These are phyloP conservation scores for Empidonax traillii DNA, from an alignment of 2,113 vertebrate genomes.

Conservation along the genomic window DNA sequence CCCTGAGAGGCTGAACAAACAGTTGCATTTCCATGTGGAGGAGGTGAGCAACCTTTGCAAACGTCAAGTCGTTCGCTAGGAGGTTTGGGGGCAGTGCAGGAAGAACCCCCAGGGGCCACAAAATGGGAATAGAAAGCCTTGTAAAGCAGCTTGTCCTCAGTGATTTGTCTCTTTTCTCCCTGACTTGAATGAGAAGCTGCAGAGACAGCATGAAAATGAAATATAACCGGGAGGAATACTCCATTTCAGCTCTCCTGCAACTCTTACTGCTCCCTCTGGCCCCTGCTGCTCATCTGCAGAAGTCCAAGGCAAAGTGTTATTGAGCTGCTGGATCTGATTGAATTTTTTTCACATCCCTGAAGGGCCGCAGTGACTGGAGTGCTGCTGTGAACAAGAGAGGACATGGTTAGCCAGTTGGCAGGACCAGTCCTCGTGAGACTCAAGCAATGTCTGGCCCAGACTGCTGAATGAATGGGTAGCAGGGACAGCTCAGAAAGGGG, in stretches of 20 bases:
- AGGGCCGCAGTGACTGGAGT: neutral
- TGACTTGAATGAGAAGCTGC: conserved; percentile 15
- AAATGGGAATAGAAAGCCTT: neutral
- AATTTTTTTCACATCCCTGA: neutral
- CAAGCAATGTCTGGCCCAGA: neutral
- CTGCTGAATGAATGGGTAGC: neutral
- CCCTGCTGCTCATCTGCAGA: neutral
- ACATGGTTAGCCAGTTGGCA: neutral
- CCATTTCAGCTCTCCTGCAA: conserved; percentile 19
- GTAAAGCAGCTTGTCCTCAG: neutral
- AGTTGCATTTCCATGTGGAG: neutral
- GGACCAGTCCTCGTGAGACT: neutral
- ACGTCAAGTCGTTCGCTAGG: neutral
- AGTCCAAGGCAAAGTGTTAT: conserved; percentile 37
- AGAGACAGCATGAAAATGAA: conserved; percentile 55
- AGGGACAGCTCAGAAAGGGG: neutral
- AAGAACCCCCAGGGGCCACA: neutral
- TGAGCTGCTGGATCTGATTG: conserved; percentile 35
- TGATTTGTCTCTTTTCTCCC: conserved; percentile 14
- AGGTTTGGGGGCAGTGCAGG: neutral
- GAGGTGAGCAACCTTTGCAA: conserved; percentile 21
- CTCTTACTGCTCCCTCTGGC: conserved; percentile 31
- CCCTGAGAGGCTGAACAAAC: conserved; percentile 49
- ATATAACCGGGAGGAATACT: conserved; percentile 27
- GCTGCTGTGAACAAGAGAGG: neutral